Base-by-base conservation (phyloP, 2,888 invertebrate genomes). In the Ceratothoa steindachneri region DNA sequence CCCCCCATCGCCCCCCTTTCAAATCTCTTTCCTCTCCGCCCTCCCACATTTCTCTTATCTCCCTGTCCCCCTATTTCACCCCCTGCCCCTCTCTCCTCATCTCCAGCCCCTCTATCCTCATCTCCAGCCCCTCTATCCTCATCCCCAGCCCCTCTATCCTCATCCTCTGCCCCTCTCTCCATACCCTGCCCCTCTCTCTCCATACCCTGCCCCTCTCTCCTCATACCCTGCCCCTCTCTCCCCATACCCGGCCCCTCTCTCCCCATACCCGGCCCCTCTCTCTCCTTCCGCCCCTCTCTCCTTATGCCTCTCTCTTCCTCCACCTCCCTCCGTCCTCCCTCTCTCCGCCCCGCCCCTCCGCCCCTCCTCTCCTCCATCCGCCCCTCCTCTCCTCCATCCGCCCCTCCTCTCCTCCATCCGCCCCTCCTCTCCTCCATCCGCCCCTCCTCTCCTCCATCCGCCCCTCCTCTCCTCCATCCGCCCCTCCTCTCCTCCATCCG, bases 261-360 rank as follows among this genome's bases (percentile, higher is more conserved):
- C n/a, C 60, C 19, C 24, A 9, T 19, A 12, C 60, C 19, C 24
- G 7, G 7, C 19, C 60, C n/a, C 60, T 60, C 60, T 60, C 60
- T 60, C 60, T 60, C 60, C n/a, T 19, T 60, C 60, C n/a, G 9
- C n/a, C 60, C n/a, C 60, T 60, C 60, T 60, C 60, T 60, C 60
- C n/a, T 19, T 60, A 7, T 60, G 9, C n/a, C 60, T 60, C 60
- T 60, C 60, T 60, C 60, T 60, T 19, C n/a, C 60, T 60, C 60
- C n/a, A 7, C n/a, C 60, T 60, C n/a, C n/a, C n/a, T n/a, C n/a
- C n/a, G n/a, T n/a, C n/a, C n/a, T n/a, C n/a, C n/a, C n/a, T n/a
- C n/a, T n/a, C n/a, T n/a, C n/a, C n/a, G n/a, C n/a, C n/a, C n/a
- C n/a, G n/a, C n/a, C n/a, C n/a, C n/a, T n/a, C n/a, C n/a, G n/a